These are phyloP conservation scores for Emydocephalus ijimae DNA, from an alignment of 2,113 vertebrate genomes.

Conservation along the genomic window DNA sequence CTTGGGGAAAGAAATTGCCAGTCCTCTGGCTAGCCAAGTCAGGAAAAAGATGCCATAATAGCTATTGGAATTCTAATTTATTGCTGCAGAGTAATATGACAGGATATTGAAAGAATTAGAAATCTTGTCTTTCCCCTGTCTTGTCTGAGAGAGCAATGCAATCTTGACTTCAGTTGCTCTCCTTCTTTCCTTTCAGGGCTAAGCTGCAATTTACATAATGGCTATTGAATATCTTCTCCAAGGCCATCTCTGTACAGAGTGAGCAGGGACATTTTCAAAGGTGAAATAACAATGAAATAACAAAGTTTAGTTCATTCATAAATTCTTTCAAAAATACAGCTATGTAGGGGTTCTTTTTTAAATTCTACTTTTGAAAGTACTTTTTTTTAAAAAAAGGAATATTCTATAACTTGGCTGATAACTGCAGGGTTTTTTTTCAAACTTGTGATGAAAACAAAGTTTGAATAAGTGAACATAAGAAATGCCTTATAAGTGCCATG, in stretches of 20 bases:
- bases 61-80: background rate
- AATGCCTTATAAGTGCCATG: background rate
- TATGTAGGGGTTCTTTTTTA: background rate
- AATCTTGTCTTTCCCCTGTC: background rate
- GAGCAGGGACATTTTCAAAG: background rate
- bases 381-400: background rate
- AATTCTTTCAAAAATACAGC: background rate
- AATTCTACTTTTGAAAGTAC: background rate
- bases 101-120: background rate
- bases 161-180: background rate
- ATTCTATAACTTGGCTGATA: background rate
- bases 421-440: background rate
- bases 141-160: background rate
- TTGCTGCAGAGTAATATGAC: background rate
- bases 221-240: background rate
- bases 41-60: background rate
- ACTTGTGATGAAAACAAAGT: background rate
- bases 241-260: background rate
- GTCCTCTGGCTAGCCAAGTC: background rate
- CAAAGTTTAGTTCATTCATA: background rate
- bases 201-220: background rate
- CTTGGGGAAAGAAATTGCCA: background rate
- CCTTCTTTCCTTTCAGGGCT: background rate
- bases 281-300: background rate
- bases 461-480: background rate